phyloP scores from a whole-genome alignment of 2,797 vertebrate genomes.

The Eurystomus glaucurus region DNA sequence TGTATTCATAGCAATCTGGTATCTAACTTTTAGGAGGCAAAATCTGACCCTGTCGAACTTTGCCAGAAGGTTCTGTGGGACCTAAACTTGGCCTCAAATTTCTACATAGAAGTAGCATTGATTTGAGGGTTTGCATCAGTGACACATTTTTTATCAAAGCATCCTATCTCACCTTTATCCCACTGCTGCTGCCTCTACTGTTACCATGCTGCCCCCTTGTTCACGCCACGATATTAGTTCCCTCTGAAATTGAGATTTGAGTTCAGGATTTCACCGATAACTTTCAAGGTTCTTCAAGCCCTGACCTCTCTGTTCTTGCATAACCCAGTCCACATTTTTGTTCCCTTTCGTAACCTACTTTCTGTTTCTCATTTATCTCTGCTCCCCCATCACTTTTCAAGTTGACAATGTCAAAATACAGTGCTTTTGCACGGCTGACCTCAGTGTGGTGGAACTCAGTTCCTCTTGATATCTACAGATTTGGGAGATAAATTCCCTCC shows the following conservation, averaged over 20 bases:
- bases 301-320: slow-evolving; percentile 51
- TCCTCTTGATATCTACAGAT: slow-evolving; percentile 35
- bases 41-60: not conserved
- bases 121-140: not conserved
- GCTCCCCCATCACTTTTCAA: not conserved
- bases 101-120: not conserved
- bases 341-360: slow-evolving; percentile 43
- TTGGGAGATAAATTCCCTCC: slow-evolving; percentile 30
- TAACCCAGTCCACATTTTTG: slow-evolving; percentile 48
- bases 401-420: not conserved
- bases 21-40: not conserved
- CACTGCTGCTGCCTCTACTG: slow-evolving; percentile 4
- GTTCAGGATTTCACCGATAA: not conserved
- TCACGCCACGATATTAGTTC: not conserved
- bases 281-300: slow-evolving; percentile 49
- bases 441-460: not conserved
- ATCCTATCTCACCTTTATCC: not conserved
- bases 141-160: not conserved
- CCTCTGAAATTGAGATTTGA: slow-evolving; percentile 25
- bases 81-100: not conserved
- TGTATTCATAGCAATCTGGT: not conserved
- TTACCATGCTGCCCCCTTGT: not conserved
- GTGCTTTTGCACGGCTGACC: slow-evolving; percentile 23
- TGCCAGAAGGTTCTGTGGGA: not conserved
- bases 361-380: slow-evolving; percentile 46